phyloP scores from a whole-genome alignment of 2,113 vertebrate genomes.

The Zosterops lateralis region DNA sequence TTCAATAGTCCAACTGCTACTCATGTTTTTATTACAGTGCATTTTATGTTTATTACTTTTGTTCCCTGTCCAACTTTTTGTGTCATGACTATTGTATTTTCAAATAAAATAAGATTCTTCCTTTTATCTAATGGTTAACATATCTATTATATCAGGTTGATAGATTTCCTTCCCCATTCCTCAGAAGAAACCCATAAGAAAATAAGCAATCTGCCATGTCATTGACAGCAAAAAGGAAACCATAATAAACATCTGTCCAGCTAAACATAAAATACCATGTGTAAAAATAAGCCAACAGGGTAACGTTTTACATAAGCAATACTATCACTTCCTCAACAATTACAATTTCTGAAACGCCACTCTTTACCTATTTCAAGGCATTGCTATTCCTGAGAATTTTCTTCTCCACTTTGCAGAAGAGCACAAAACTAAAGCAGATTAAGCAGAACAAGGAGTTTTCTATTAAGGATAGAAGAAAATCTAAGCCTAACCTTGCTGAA shows the following conservation, averaged over 20 bases:
- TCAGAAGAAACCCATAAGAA: conserved; percentile 28
- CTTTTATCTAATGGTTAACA: conserved; percentile 49
- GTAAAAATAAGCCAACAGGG: conserved; percentile 40
- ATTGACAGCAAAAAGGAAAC: conserved; percentile 7
- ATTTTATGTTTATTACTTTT: conserved; percentile 39
- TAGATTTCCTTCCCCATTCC: conserved; percentile 54
- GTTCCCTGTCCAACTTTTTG: conserved; percentile 44
- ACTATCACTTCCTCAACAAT: conserved; percentile 29
- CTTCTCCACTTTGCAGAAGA: background rate
- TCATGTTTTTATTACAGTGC: conserved; percentile 10
- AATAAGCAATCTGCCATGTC: conserved; percentile 37
- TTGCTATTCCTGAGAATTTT: background rate
- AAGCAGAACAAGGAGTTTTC: background rate
- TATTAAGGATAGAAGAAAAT: background rate
- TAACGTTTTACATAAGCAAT: conserved; percentile 37
- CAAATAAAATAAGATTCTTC: conserved; percentile 38
- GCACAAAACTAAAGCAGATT: background rate
- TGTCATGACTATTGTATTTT: conserved; percentile 36
- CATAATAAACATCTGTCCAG: conserved; percentile 47
- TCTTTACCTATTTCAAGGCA: background rate
- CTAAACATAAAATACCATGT: conserved; percentile 22
- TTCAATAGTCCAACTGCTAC: conserved; percentile 32
- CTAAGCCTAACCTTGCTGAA: background rate
- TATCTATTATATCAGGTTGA: conserved; percentile 39
- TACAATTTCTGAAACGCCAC: background rate